phyloP scores from a whole-genome alignment of 2,113 vertebrate genomes.

The Eptesicus fuscus region DNA sequence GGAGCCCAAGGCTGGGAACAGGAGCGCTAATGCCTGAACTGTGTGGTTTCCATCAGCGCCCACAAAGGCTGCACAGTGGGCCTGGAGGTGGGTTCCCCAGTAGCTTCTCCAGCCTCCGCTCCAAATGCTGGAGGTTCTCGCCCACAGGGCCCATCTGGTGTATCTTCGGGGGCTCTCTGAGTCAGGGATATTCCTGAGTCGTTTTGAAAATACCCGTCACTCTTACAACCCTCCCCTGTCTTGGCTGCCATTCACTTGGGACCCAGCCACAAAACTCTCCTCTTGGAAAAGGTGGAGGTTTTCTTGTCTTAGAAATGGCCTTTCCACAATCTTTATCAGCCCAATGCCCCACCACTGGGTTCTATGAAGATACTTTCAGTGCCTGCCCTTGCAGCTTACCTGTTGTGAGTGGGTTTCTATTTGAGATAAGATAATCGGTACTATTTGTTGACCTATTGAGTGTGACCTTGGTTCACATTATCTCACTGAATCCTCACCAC shows the following conservation, averaged over 20 bases:
- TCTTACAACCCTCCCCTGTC: neutral
- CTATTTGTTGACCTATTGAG: neutral
- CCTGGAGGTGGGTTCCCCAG: fast-evolving
- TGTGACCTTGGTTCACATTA: neutral
- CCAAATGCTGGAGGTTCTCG: neutral
- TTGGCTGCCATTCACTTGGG: neutral
- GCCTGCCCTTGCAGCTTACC: neutral
- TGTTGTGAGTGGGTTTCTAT: neutral
- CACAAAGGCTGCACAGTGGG: fast-evolving
- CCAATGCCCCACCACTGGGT: neutral
- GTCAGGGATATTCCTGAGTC: neutral
- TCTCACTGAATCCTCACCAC: neutral
- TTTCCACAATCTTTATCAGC: neutral
- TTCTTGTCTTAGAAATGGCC: neutral
- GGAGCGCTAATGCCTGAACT: fast-evolving
- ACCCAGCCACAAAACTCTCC: neutral
- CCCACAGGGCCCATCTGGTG: slow-evolving; percentile 26
- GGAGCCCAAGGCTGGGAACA: neutral
- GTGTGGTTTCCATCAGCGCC: fast-evolving
- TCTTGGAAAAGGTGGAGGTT: neutral
- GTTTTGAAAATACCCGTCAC: neutral
- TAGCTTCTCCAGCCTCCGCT: neutral
- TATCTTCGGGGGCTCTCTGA: neutral
- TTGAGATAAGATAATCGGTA: neutral
- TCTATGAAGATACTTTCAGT: neutral